A percentile compares a stretch with the other conserved stretches of the same genome.
Conservation (phyloP, 1,140 invertebrate species). For the Oscheius sp. region DNA sequence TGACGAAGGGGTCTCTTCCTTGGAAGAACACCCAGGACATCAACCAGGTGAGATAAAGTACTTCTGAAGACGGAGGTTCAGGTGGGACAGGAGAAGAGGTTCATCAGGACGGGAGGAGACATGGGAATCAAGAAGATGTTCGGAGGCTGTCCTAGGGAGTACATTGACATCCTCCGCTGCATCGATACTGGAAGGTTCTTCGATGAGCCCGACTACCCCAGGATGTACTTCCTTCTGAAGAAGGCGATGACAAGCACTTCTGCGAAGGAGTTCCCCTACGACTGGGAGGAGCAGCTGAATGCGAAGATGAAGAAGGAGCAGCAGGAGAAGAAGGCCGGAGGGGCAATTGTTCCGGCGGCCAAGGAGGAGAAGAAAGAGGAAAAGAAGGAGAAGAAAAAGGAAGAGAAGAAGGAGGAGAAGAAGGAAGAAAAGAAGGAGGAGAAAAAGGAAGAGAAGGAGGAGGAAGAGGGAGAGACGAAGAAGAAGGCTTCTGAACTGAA, state of each 20-base stretch:
- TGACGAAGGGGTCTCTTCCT: slow-evolving; percentile 45
- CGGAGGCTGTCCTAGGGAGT: slow-evolving; percentile 34
- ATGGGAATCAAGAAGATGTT: slow-evolving; percentile 15
- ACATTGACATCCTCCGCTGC: slow-evolving; percentile 25
- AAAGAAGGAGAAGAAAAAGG: not conserved
- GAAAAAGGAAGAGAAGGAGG: slow-evolving; percentile 17
- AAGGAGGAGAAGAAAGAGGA: too few relatives aligned
- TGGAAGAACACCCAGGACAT: slow-evolving; percentile 48
- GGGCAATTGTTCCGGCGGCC: too few relatives aligned
- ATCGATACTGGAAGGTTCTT: slow-evolving; percentile 44
- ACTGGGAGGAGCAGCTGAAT: slow-evolving; percentile 26
- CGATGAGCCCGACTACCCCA: slow-evolving; percentile 38
- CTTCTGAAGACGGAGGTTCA: slow-evolving; percentile 34
- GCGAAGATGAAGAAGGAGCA: slow-evolving; percentile 21
- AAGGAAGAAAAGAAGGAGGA: not conserved
- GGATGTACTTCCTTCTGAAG: slow-evolving; percentile 19
- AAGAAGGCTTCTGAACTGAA: not conserved
- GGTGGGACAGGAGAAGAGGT: slow-evolving; percentile 36
- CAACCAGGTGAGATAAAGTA: slow-evolving; percentile 6
- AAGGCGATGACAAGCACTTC: slow-evolving; percentile 13
- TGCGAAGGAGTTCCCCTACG: slow-evolving; percentile 25
- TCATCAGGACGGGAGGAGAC: slow-evolving; percentile 6
- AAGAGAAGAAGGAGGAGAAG: not conserved
- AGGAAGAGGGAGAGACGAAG: slow-evolving; percentile 3
- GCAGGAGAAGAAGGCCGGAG: not conserved